Percentiles rank a stretch among this genome's conserved stretches.
Evolutionary conservation across 1,140 invertebrate genomes (phyloP).

Genomic region (Trichomalopsis sarcophagae): DNA sequence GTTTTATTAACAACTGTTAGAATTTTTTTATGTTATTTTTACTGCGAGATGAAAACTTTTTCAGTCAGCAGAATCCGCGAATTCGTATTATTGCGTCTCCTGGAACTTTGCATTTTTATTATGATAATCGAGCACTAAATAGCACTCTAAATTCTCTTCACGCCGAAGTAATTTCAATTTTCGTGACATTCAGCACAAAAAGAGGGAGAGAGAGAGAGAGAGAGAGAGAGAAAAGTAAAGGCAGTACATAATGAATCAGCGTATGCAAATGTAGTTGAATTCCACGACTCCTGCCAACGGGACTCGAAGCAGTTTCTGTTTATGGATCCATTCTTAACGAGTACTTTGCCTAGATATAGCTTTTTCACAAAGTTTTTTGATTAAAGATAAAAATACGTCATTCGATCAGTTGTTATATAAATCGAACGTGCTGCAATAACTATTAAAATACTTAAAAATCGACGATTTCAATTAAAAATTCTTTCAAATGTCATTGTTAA

Average conservation of each 20-base stretch:
- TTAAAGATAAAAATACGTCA: no score
- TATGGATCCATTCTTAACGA: slow-evolving; percentile 23
- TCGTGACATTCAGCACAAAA: slow-evolving; percentile 39
- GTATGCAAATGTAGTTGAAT: slow-evolving; percentile 36
- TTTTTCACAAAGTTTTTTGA: background rate
- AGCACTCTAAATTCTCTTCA: slow-evolving; percentile 46
- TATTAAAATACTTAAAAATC: no score
- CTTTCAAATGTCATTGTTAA: no score
- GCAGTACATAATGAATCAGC: slow-evolving; percentile 38
- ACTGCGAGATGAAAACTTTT: background rate
- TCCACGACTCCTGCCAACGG: background rate
- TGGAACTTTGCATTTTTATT: slow-evolving; percentile 37
- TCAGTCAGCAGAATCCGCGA: background rate
- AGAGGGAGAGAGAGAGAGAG: background rate
- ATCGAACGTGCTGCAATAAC: no score
- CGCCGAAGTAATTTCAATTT: slow-evolving; percentile 37
- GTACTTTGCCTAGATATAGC: slow-evolving; percentile 24
- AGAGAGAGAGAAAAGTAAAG: slow-evolving; percentile 17
- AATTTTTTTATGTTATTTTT: background rate
- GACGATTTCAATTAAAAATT: no score
- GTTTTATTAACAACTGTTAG: no score
- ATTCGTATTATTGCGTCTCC: background rate
- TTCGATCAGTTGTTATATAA: background rate
- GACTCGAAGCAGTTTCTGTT: slow-evolving; percentile 14
- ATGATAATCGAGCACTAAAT: slow-evolving; percentile 42